Conservation (phyloP, 2,888 invertebrate genomes). For the Caenorhabditis doughertyi region DNA sequence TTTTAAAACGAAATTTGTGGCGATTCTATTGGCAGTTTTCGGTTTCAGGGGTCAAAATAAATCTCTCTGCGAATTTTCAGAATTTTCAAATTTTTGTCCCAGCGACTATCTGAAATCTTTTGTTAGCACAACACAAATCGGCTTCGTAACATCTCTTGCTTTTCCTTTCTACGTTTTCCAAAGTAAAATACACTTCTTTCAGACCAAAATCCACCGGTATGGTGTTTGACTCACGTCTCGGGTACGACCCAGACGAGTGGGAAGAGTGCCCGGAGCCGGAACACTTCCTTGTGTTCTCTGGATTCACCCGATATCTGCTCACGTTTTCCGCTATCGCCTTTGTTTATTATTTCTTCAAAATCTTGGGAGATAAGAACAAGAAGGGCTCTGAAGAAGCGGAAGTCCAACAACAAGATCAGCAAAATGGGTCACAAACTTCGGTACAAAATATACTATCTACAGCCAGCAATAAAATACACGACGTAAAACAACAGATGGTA, state of each 20-base stretch:
- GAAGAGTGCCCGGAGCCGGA: constrained; percentile 80
- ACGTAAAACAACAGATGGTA: constrained; percentile 43
- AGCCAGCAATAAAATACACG: constrained; percentile 30
- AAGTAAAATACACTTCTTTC: neutral
- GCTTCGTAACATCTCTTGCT: too few relatives aligned
- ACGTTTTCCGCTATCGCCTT: constrained; percentile 76
- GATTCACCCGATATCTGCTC: constrained; percentile 74
- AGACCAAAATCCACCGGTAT: constrained; percentile 47
- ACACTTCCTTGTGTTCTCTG: constrained; percentile 78
- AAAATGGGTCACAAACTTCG: constrained; percentile 51
- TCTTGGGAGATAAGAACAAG: constrained; percentile 76
- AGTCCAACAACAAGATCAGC: constrained; percentile 17
- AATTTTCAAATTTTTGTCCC: too few relatives aligned
- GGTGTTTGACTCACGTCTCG: constrained; percentile 76
- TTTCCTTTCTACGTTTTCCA: neutral
- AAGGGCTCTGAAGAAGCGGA: constrained; percentile 44
- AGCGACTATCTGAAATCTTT: too few relatives aligned
- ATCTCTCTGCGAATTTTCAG: too few relatives aligned
- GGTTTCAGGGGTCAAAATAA: too few relatives aligned
- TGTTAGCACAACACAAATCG: too few relatives aligned
- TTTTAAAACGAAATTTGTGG: too few relatives aligned
- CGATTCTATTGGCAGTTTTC: too few relatives aligned
- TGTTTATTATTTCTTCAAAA: constrained; percentile 79
- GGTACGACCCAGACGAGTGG: constrained; percentile 81
- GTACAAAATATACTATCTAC: constrained; percentile 35